A percentile compares a stretch with the other conserved stretches of the same genome.
These are phyloP conservation scores for Sarcophaga carnaria DNA, from an alignment of 2,888 invertebrate genomes.

Conservation along the genomic window DNA sequence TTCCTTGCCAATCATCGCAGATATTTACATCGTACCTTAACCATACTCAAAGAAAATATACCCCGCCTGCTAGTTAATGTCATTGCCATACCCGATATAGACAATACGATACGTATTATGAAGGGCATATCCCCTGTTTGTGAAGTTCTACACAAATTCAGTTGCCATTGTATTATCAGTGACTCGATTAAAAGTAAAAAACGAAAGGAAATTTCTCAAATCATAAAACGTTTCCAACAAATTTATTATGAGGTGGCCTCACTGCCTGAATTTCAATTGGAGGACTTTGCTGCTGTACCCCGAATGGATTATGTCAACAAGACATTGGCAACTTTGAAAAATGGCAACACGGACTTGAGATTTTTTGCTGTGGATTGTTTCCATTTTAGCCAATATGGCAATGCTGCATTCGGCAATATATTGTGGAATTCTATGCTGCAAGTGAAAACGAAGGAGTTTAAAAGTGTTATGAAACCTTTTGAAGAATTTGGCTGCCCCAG, in stretches of 20 bases:
- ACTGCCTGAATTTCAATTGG: conserved; percentile 77
- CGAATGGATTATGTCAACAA: conserved; percentile 80
- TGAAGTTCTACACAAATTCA: conserved; percentile 72
- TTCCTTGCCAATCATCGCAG: conserved; percentile 81
- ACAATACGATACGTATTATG: conserved; percentile 67
- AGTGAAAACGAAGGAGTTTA: conserved; percentile 80
- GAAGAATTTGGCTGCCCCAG: conserved; percentile 77
- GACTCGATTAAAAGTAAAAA: conserved; percentile 67
- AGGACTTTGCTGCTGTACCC: conserved; percentile 84
- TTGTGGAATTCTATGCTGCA: conserved; percentile 84
- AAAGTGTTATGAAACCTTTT: conserved; percentile 47
- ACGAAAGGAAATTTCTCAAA: conserved; percentile 56
- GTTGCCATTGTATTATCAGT: conserved; percentile 75
- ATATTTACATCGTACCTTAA: conserved; percentile 82
- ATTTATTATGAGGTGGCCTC: conserved; percentile 82
- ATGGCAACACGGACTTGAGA: conserved; percentile 82
- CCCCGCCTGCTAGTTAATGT: conserved; percentile 81
- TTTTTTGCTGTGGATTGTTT: conserved; percentile 85
- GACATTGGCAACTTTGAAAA: conserved; percentile 76
- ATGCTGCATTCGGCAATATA: conserved; percentile 83
- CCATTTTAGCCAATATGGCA: conserved; percentile 84
- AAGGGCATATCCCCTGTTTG: conserved; percentile 70
- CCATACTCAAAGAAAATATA: conserved; percentile 83
- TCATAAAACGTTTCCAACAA: conserved; percentile 81
- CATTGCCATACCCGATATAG: conserved; percentile 74